These are phyloP conservation scores for Psammodynastes pulverulentus DNA, from an alignment of 2,113 vertebrate genomes.

Conservation along the genomic window DNA sequence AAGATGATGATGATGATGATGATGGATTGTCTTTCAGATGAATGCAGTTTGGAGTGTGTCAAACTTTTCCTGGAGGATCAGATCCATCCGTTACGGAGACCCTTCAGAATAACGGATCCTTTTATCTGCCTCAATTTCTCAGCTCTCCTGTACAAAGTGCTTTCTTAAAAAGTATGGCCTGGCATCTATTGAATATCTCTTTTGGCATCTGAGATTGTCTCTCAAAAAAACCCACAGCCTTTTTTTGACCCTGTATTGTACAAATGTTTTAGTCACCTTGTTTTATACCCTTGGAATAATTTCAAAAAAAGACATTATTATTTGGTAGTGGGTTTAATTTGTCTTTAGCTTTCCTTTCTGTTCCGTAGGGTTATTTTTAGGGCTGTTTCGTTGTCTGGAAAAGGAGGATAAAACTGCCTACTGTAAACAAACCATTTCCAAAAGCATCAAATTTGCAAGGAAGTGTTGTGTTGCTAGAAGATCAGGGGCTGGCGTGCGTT, in stretches of 20 bases:
- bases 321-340: neutral
- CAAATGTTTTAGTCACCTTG: neutral
- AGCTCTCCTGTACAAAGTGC: neutral
- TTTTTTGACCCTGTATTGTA: neutral
- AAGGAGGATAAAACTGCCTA: neutral
- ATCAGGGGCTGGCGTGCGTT: neutral
- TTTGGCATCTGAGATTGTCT: neutral
- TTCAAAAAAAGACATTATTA: neutral
- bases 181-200: neutral
- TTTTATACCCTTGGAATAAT: neutral
- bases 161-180: neutral
- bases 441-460: neutral
- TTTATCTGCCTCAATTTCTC: neutral
- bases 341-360: neutral
- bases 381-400: neutral
- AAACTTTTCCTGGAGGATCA: neutral
- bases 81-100: neutral
- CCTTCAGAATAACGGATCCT: neutral
- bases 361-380: neutral
- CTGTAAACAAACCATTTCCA: neutral
- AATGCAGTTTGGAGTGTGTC: neutral
- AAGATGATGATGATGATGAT: no score
- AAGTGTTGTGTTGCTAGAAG: neutral
- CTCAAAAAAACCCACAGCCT: neutral
- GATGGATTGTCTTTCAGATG: neutral